A percentile compares a stretch with the other conserved stretches of the same genome.
Evolutionary conservation across 2,888 invertebrate genomes (phyloP).

Genomic region (Chrysolina oricalcia): DNA sequence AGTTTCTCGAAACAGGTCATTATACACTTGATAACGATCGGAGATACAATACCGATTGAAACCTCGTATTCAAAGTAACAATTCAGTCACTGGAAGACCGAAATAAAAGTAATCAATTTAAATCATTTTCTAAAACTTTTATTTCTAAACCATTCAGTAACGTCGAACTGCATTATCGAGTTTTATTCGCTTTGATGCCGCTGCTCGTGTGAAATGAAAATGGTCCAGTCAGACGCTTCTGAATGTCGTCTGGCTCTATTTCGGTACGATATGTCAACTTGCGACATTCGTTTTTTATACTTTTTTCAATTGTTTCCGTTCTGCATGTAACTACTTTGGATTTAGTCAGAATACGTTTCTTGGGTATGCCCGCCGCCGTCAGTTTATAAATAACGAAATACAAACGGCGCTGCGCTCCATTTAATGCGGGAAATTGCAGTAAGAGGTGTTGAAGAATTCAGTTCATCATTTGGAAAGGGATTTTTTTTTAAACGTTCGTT

Average conservation of each 20-base stretch:
- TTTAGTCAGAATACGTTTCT: slow-evolving; percentile 40
- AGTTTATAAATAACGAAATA: slow-evolving; percentile 34
- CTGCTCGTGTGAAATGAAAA: slow-evolving; percentile 12
- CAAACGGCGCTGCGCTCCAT: not conserved
- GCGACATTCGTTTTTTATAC: slow-evolving; percentile 48
- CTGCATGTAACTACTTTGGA: slow-evolving; percentile 39
- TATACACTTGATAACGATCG: no score
- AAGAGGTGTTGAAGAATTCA: not conserved
- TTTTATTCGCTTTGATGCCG: slow-evolving; percentile 10
- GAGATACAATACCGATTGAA: no score
- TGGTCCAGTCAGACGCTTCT: slow-evolving; percentile 37
- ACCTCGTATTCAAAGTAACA: no score
- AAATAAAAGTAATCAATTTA: no score
- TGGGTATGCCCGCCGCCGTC: slow-evolving; percentile 17
- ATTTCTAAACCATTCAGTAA: not conserved
- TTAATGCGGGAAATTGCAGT: not conserved
- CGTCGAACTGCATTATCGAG: not conserved
- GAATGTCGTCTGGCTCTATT: slow-evolving; percentile 58
- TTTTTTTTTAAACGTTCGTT: not conserved
- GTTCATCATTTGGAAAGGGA: not conserved
- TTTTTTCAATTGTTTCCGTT: slow-evolving; percentile 59
- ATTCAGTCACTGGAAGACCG: no score
- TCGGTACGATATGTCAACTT: slow-evolving; percentile 33
- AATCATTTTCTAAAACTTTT: no score
- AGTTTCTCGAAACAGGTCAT: no score